Conservation (phyloP, 2,797 vertebrate genomes). For the Miichthys miiuy region DNA sequence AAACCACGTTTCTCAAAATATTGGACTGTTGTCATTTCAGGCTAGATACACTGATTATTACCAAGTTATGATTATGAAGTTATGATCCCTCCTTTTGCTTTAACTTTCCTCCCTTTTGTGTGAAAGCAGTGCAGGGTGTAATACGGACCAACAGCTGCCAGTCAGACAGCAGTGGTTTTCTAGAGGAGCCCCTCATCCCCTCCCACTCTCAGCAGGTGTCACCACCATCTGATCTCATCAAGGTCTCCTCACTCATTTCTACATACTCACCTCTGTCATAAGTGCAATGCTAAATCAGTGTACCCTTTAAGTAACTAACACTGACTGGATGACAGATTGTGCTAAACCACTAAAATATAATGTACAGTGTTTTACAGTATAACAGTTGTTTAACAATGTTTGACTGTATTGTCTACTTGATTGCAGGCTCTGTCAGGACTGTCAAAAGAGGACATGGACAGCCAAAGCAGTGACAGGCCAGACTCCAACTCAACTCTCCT, state of each 20-base stretch:
- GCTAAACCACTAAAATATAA: background rate
- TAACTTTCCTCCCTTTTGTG: background rate
- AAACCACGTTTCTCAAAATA: background rate
- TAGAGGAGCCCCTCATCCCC: constrained; percentile 84
- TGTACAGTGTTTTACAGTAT: background rate
- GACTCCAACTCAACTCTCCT: background rate
- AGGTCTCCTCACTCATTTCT: constrained; percentile 58
- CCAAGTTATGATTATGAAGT: background rate
- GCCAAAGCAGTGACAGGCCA: constrained; percentile 38
- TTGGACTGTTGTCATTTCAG: background rate
- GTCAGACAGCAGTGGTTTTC: constrained; percentile 90
- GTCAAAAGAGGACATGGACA: constrained; percentile 50
- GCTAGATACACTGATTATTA: background rate
- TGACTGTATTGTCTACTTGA: constrained; percentile 22
- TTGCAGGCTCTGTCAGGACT: constrained; percentile 73
- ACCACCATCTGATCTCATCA: constrained; percentile 74
- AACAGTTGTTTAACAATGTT: constrained; percentile 10
- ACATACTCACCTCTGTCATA: background rate
- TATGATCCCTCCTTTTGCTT: constrained; percentile 1
- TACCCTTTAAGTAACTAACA: background rate
- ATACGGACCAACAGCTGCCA: constrained; percentile 87
- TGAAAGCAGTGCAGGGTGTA: constrained; percentile 44
- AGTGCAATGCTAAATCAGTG: background rate
- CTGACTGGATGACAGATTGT: background rate
- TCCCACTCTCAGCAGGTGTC: constrained; percentile 61